A percentile compares a stretch with the other conserved stretches of the same genome.
These are phyloP conservation scores for Eufriesea mexicana DNA, from an alignment of 1,140 invertebrate species.

Conservation along the genomic window DNA sequence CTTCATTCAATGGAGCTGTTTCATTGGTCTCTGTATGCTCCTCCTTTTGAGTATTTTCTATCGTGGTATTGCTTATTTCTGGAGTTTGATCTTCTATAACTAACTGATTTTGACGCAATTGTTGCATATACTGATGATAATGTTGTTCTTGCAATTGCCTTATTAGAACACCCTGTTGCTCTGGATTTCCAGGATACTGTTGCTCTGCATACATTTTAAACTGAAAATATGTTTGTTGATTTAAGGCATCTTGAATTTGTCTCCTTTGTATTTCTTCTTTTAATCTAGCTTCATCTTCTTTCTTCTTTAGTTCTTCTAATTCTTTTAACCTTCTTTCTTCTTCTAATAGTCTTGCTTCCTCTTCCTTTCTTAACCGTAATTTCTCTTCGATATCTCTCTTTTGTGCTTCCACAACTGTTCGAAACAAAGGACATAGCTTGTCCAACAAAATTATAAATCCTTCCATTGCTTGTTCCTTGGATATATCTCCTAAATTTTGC, in stretches of 20 bases:
- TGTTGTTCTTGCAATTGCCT: conserved; percentile 97
- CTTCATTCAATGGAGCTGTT: conserved; percentile 59
- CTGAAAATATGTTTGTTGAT: conserved; percentile 97
- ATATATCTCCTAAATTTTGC: conserved; percentile 94
- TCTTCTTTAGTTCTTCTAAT: conserved; percentile 85
- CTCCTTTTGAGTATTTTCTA: conserved; percentile 39
- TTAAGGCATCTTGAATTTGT: conserved; percentile 97
- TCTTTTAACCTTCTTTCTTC: conserved; percentile 83
- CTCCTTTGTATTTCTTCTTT: conserved; percentile 86
- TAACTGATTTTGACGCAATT: conserved; percentile 87
- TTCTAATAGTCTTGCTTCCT: conserved; percentile 81
- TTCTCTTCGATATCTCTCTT: conserved; percentile 92
- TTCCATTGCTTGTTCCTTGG: conserved; percentile 92
- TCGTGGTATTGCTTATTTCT: conserved; percentile 47
- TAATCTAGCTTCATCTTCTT: conserved; percentile 83
- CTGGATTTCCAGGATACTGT: conserved; percentile 95
- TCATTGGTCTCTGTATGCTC: conserved; percentile 59
- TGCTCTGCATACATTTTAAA: conserved; percentile 97
- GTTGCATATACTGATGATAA: conserved; percentile 99
- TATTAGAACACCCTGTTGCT: conserved; percentile 96
- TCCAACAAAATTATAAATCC: conserved; percentile 95
- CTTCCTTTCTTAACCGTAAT: conserved; percentile 83
- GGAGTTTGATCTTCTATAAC: conserved; percentile 83
- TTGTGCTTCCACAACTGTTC: conserved; percentile 95
- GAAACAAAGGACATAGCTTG: conserved; percentile 93